These are phyloP conservation scores for Scatophagus argus DNA, from an alignment of 2,113 vertebrate genomes.

Conservation along the genomic window DNA sequence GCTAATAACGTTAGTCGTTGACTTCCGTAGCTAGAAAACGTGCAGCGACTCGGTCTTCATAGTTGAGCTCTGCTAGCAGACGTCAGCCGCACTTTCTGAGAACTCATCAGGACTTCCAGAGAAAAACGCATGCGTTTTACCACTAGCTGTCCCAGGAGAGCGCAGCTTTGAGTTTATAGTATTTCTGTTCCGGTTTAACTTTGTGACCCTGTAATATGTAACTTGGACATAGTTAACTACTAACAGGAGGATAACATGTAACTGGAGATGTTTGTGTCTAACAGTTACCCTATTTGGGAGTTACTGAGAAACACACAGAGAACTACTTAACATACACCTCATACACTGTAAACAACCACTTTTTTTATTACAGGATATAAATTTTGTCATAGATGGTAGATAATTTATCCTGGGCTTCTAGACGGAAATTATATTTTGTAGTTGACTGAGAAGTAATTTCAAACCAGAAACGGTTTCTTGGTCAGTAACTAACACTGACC, in stretches of 20 bases:
- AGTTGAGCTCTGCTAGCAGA: slow-evolving; percentile 54
- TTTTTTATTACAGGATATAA: background rate
- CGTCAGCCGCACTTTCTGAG: slow-evolving; percentile 75
- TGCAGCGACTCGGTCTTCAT: slow-evolving; percentile 37
- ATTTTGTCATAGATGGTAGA: background rate
- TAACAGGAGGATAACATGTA: background rate
- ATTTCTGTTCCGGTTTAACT: slow-evolving; percentile 20
- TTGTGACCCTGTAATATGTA: background rate
- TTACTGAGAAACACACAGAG: background rate
- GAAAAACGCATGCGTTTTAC: slow-evolving; percentile 64
- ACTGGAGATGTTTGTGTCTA: background rate
- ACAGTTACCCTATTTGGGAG: background rate
- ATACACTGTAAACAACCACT: background rate
- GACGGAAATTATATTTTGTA: background rate
- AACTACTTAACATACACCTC: background rate
- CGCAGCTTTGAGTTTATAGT: background rate
- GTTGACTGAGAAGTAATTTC: background rate
- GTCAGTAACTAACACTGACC: background rate
- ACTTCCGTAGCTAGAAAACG: slow-evolving; percentile 79
- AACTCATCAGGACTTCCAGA: slow-evolving; percentile 75
- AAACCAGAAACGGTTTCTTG: too few species aligned
- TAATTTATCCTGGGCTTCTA: background rate
- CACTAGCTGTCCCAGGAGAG: slow-evolving; percentile 27
- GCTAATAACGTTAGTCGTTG: slow-evolving; percentile 25
- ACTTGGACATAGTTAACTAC: background rate